Percentiles rank a stretch among this genome's conserved stretches.
Conservation (phyloP, 2,113 vertebrate species). For the Menura novaehollandiae region DNA sequence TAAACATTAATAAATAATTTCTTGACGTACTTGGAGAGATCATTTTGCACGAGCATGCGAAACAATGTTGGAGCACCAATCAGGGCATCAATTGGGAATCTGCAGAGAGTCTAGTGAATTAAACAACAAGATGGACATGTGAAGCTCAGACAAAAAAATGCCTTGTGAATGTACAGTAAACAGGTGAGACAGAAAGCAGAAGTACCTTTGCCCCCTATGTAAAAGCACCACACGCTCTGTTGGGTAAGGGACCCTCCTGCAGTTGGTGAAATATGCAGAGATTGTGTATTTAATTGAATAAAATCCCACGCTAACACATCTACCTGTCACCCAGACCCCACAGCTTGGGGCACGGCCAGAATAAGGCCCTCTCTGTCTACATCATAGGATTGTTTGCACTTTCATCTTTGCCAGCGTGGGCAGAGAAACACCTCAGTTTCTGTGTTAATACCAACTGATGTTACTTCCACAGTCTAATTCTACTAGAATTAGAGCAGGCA, state of each 20-base stretch:
- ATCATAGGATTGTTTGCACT: not conserved
- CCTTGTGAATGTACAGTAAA: not conserved
- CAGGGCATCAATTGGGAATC: slow-evolving; percentile 71
- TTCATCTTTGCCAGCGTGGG: not conserved
- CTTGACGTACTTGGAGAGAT: slow-evolving; percentile 66
- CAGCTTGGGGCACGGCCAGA: not conserved
- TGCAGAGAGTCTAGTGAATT: slow-evolving; percentile 71
- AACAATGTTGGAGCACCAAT: slow-evolving; percentile 69
- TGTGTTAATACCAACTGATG: not conserved
- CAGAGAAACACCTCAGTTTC: not conserved
- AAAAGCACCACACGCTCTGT: not conserved
- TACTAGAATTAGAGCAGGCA: not conserved
- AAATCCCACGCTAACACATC: not conserved
- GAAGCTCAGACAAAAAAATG: not conserved
- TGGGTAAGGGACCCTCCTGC: not conserved
- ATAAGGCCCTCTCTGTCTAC: not conserved
- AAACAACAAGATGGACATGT: not conserved
- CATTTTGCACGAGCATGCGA: slow-evolving; percentile 75
- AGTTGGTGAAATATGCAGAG: not conserved
- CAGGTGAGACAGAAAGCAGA: not conserved
- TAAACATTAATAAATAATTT: not conserved
- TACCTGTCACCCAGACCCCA: not conserved
- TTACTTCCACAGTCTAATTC: not conserved
- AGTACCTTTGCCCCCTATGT: not conserved
- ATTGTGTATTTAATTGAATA: not conserved